These are phyloP conservation scores for Junonia oenone DNA, from an alignment of 2,888 invertebrate genomes.

Conservation along the genomic window DNA sequence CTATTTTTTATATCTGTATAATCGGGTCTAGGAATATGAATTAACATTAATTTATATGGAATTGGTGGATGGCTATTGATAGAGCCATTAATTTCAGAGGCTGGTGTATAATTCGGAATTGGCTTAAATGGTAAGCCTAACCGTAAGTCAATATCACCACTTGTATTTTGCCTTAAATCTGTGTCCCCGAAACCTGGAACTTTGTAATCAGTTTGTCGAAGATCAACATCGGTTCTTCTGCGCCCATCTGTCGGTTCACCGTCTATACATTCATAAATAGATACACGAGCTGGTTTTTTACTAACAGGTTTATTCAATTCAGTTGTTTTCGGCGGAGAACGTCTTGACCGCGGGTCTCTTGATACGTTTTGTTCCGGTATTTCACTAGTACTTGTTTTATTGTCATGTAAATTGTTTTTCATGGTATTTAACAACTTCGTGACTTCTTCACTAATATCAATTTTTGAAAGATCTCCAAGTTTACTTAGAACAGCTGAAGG, in stretches of 20 bases:
- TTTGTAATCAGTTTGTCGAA: conserved; percentile 73
- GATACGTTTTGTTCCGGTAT: conserved; percentile 44
- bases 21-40: conserved; percentile 86
- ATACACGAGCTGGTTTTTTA: conserved; percentile 64
- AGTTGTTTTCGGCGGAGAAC: conserved; percentile 56
- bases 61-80: conserved; percentile 88
- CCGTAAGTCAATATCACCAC: conserved; percentile 87
- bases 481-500: conserved; percentile 78
- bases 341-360: conserved; percentile 63
- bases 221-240: conserved; percentile 72
- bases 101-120: conserved; percentile 89
- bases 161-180: conserved; percentile 79
- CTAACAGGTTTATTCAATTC: conserved; percentile 40
- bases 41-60: conserved; percentile 79
- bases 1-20: conserved; percentile 86
- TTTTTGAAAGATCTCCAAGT: conserved; percentile 85
- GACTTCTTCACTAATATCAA: conserved; percentile 86
- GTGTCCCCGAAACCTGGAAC: conserved; percentile 81
- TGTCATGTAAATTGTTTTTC: conserved; percentile 69
- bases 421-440: conserved; percentile 84
- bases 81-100: conserved; percentile 92
- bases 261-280: conserved; percentile 81
- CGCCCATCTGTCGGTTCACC: conserved; percentile 73
- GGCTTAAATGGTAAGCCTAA: conserved; percentile 88
- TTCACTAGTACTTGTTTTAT: conserved; percentile 38